A percentile compares a stretch with the other conserved stretches of the same genome.
Conservation (phyloP, 2,113 vertebrate genomes). For the Columba livia region DNA sequence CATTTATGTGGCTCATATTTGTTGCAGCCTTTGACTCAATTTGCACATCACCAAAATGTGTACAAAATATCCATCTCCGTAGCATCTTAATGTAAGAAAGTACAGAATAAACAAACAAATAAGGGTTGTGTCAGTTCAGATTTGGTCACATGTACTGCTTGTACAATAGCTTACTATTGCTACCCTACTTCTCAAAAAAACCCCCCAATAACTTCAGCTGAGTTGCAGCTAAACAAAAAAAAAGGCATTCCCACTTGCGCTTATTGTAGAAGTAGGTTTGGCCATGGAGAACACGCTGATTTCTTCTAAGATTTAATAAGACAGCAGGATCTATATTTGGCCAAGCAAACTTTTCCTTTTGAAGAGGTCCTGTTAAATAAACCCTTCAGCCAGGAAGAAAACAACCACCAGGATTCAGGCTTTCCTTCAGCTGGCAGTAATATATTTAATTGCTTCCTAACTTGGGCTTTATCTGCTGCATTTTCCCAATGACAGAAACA, state of each 20-base stretch:
- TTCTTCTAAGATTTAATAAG: not conserved
- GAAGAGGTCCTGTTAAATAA: not conserved
- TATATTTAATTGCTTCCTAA: conserved; percentile 1
- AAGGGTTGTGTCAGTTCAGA: not conserved
- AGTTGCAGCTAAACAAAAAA: not conserved
- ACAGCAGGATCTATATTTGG: not conserved
- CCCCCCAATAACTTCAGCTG: not conserved
- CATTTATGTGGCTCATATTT: not conserved
- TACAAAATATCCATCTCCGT: not conserved
- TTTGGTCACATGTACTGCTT: fast-evolving
- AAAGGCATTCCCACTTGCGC: not conserved
- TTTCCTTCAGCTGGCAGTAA: not conserved
- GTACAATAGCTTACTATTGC: not conserved
- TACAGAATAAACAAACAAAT: not conserved
- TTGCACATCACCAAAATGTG: fast-evolving
- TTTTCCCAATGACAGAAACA: conserved; percentile 16
- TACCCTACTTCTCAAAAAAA: not conserved
- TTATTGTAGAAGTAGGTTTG: not conserved
- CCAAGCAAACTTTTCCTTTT: not conserved
- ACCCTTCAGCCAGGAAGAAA: not conserved
- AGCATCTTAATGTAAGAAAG: not conserved
- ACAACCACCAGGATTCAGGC: not conserved
- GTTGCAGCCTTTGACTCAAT: not conserved
- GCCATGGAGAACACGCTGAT: not conserved
- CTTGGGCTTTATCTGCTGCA: not conserved